phyloP scores from a whole-genome alignment of 2,113 vertebrate genomes.

The Lophotis ruficrista region DNA sequence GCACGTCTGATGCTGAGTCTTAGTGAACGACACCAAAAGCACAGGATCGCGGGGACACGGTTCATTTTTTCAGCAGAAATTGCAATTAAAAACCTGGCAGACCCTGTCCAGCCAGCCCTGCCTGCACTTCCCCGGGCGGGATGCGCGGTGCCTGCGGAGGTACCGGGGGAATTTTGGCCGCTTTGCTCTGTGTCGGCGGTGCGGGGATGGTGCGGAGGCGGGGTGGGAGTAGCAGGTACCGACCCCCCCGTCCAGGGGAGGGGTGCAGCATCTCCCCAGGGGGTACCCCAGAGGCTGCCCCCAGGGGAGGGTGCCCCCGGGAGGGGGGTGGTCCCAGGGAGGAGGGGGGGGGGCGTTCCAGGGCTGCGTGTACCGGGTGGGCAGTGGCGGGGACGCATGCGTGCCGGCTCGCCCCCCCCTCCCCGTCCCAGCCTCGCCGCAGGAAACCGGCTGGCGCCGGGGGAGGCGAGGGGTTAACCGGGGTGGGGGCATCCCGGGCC shows the following conservation, averaged over 20 bases:
- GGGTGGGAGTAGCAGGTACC: neutral
- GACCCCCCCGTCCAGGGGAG: neutral
- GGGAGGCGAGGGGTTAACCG: constrained; percentile 75
- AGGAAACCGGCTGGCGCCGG: constrained; percentile 72
- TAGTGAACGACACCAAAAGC: neutral
- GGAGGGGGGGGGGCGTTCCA: neutral
- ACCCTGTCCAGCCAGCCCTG: rapidly evolving
- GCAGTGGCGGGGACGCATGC: constrained; percentile 1
- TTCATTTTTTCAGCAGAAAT: neutral
- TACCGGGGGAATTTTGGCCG: neutral
- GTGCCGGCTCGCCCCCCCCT: constrained; percentile 10
- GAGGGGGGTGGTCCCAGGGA: no score
- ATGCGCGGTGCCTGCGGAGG: neutral
- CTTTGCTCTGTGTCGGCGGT: no score
- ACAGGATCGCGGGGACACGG: neutral
- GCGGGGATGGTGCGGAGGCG: neutral
- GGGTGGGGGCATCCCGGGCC: constrained; percentile 66
- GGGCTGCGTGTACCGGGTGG: neutral
- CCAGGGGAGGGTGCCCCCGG: no score
- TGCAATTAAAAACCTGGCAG: neutral
- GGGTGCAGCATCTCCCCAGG: neutral
- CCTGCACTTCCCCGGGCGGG: neutral
- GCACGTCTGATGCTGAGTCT: rapidly evolving
- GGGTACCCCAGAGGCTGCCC: neutral
- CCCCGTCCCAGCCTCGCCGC: constrained; percentile 33